Percentiles rank a stretch among this genome's conserved stretches.
phyloP scores from a whole-genome alignment of 2,113 vertebrate species.

The Cryptotis parvus region DNA sequence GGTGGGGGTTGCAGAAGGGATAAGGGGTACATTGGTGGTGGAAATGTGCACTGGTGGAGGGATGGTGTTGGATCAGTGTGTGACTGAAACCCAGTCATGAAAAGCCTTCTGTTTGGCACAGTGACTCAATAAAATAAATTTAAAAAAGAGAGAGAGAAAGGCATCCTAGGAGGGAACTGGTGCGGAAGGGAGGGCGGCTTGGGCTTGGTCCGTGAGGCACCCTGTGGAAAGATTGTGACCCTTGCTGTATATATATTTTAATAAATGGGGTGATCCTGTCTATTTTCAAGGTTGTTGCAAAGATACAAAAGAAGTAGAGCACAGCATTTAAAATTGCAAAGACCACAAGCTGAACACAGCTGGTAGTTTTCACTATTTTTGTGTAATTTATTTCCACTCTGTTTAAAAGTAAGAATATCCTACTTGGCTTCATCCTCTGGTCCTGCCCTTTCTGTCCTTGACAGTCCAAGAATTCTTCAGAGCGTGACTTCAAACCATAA shows the following conservation, averaged over 20 bases:
- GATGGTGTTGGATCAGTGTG: too few relatives aligned
- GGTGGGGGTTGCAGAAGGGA: too few relatives aligned
- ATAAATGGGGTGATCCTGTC: neutral
- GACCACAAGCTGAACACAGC: neutral
- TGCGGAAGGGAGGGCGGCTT: neutral
- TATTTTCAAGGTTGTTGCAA: neutral
- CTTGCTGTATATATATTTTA: neutral
- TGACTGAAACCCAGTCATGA: too few relatives aligned
- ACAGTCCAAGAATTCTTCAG: neutral
- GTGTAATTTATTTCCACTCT: neutral
- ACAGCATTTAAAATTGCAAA: constrained; percentile 27
- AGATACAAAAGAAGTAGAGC: neutral
- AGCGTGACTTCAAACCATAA: neutral
- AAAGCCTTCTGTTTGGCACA: too few relatives aligned
- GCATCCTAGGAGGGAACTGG: neutral
- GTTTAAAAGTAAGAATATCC: neutral
- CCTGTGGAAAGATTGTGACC: neutral
- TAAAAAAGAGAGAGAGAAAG: neutral
- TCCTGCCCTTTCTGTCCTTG: neutral
- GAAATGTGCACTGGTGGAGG: too few relatives aligned
- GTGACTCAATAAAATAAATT: too few relatives aligned
- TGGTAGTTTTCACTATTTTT: neutral
- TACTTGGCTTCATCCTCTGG: neutral
- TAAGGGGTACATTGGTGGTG: too few relatives aligned
- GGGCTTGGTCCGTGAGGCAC: neutral